Conservation (phyloP, 1,140 invertebrate species). For the Diuraphis noxia region DNA sequence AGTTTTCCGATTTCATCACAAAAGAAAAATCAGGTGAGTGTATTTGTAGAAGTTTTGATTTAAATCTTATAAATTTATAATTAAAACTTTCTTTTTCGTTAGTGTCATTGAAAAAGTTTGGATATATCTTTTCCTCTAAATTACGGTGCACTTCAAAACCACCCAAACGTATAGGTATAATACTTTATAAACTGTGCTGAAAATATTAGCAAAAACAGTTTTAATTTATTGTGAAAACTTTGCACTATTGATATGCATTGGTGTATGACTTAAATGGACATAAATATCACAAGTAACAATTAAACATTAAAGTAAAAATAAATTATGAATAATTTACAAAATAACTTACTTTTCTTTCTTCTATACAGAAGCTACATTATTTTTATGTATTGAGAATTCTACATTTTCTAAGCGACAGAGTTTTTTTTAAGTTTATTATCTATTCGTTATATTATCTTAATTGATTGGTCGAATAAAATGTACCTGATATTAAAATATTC, state of each 20-base stretch:
- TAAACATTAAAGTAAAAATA: background rate
- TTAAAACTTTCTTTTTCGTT: background rate
- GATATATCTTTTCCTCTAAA: background rate
- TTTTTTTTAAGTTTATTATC: background rate
- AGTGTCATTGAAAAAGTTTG: background rate
- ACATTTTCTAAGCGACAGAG: background rate
- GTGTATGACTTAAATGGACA: background rate
- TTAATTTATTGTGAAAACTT: background rate
- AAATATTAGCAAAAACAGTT: slow-evolving; percentile 1
- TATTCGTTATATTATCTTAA: background rate
- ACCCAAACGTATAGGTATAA: background rate
- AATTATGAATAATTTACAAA: too few relatives aligned
- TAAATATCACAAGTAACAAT: background rate
- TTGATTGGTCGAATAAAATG: background rate
- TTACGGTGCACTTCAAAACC: background rate
- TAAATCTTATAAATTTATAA: slow-evolving; percentile 6
- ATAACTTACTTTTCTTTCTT: background rate
- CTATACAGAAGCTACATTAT: background rate
- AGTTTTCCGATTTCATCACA: background rate
- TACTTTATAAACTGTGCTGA: slow-evolving; percentile 2
- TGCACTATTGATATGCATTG: background rate
- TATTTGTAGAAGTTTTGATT: background rate
- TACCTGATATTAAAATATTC: too few relatives aligned
- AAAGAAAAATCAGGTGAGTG: background rate
- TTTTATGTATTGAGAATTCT: background rate